phyloP scores from a whole-genome alignment of 2,888 invertebrate species.

The Heliconius aoede region DNA sequence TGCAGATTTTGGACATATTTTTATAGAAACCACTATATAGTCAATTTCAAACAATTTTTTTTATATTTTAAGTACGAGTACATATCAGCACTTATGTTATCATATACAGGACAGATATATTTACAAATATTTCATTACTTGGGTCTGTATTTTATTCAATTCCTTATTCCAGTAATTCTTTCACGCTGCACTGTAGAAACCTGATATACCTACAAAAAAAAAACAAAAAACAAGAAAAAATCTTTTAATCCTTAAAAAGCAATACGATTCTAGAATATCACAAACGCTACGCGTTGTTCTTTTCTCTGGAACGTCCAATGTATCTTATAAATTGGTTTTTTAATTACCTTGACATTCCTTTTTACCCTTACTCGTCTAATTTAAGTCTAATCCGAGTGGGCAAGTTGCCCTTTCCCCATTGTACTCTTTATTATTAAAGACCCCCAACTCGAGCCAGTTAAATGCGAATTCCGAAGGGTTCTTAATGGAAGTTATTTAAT shows the following conservation, averaged over 20 bases:
- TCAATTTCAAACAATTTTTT: neutral
- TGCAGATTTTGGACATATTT: too few species aligned
- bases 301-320: slow-evolving; percentile 45
- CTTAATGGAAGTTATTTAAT: slow-evolving; percentile 43
- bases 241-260: slow-evolving; percentile 39
- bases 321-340: slow-evolving; percentile 69
- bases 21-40: too few species aligned
- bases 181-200: neutral
- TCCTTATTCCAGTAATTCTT: neutral
- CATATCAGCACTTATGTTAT: neutral
- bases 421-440: slow-evolving; percentile 53
- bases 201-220: too few species aligned
- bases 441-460: slow-evolving; percentile 48
- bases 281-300: slow-evolving; percentile 43
- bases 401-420: slow-evolving; percentile 51
- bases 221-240: slow-evolving; percentile 19
- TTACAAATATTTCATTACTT: neutral
- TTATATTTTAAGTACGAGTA: neutral
- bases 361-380: slow-evolving; percentile 64
- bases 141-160: neutral
- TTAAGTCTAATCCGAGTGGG: slow-evolving; percentile 54
- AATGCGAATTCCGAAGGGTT: slow-evolving; percentile 45
- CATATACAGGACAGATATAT: neutral
- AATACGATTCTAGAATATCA: slow-evolving; percentile 40
- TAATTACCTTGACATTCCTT: slow-evolving; percentile 67